Percentiles rank a stretch among this genome's conserved stretches.
These are phyloP conservation scores for Tamias sibiricus DNA, from an alignment of 2,113 vertebrate genomes.

Conservation along the genomic window DNA sequence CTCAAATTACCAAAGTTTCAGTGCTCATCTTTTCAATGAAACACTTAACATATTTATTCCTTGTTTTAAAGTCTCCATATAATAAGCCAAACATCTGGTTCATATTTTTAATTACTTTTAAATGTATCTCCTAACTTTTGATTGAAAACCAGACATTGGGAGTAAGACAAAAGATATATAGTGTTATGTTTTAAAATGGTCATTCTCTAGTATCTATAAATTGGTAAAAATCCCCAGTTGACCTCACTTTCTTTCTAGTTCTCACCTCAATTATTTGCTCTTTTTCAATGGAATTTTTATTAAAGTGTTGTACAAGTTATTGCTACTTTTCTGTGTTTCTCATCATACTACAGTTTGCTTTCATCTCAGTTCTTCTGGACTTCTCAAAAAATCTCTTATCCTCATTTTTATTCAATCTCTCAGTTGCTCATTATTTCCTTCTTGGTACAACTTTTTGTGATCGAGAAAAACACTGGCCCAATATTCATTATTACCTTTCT, in stretches of 20 bases:
- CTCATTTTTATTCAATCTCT: neutral
- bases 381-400: neutral
- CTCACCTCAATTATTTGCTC: neutral
- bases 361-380: neutral
- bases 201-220: neutral
- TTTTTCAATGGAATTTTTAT: neutral
- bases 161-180: neutral
- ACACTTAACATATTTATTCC: neutral
- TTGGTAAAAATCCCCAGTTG: neutral
- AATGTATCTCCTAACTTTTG: neutral
- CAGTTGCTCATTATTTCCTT: neutral
- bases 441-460: neutral
- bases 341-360: neutral
- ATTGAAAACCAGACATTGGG: neutral
- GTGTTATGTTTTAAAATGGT: neutral
- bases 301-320: neutral
- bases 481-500: neutral
- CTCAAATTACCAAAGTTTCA: neutral
- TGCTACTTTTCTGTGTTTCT: neutral
- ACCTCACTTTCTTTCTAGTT: neutral
- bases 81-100: neutral
- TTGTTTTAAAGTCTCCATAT: neutral
- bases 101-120: neutral
- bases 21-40: neutral
- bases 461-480: neutral